Evolutionary conservation across 2,113 vertebrate genomes (phyloP), one percentile per base, ranked within the genome.

Genomic region (human): DNA sequence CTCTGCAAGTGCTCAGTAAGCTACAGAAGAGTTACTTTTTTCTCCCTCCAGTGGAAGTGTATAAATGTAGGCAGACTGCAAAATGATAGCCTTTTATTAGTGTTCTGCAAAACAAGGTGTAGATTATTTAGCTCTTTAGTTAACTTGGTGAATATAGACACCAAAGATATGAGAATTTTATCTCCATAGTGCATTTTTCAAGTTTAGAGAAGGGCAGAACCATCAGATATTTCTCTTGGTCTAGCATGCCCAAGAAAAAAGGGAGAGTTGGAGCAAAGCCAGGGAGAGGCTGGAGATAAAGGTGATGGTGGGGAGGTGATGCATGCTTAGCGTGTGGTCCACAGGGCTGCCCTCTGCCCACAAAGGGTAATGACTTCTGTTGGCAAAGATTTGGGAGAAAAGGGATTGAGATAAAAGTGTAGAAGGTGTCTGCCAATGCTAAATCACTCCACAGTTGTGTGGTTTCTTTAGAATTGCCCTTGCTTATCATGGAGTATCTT

Each of bases 41-140:
- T 89, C 6, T 61, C 68, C 40, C 35, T 86, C 9, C 30, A 38
- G 0, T 72, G 25, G 57, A 76, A 94, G 68, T 89, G 30, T 76
- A 30, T 50, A 85, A 91, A 30, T 8, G 3, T 27, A 84, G 38
- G 30, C 23, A 84, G 25, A 70, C 8, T 20, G 18, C 16, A 88
- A 88, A 88, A 80, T 25, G 84, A 82, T 59, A 73, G 72, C 14
- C 70, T 92, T 93, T 66, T 76, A 93, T 88, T 57, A 70, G 48
- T 66, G 59, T 68, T 79, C 76, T 50, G 38, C 38, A 57, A 89
- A 86, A 89, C 38, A 90, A 73, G 82, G 38, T 14, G 7, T 35
- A 79, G n/a, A 57, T 52, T 73, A 66, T 35, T 94, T 93, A 66
- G 32, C 38, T 95, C 64, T 66, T 66, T 80, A 88, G 35, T 68